Evolutionary conservation across 2,888 invertebrate genomes (phyloP).

Genomic region (Eupithecia centaureata): DNA sequence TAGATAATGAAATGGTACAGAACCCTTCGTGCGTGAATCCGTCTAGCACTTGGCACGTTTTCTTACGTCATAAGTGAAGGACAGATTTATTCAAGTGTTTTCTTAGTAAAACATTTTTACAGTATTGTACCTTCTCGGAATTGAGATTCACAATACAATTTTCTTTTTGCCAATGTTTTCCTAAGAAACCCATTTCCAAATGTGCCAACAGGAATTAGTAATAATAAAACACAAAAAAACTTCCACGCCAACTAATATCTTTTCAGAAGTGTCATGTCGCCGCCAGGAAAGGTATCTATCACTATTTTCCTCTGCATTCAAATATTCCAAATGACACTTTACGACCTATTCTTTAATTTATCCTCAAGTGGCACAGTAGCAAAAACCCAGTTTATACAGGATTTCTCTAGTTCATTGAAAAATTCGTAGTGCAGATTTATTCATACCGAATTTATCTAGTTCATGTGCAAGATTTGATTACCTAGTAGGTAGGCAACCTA

Average conservation of each 20-base stretch:
- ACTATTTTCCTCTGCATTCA: neutral
- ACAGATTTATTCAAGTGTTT: too few species aligned
- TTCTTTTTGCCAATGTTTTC: neutral
- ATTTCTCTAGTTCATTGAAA: neutral
- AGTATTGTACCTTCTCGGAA: neutral
- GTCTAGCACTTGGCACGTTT: too few species aligned
- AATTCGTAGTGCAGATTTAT: neutral
- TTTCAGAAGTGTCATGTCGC: constrained; percentile 14
- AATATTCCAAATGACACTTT: neutral
- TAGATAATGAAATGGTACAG: too few species aligned
- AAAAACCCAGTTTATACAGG: neutral
- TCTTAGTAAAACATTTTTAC: neutral
- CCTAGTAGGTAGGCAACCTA: neutral
- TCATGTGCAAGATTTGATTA: neutral
- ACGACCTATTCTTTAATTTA: neutral
- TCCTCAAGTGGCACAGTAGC: neutral
- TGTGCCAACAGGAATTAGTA: constrained; percentile 13
- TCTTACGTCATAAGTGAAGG: too few species aligned
- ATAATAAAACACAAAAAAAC: neutral
- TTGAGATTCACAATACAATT: neutral
- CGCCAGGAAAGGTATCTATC: neutral
- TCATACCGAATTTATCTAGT: neutral
- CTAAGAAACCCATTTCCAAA: constrained; percentile 7
- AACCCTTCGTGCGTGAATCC: too few species aligned
- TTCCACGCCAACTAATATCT: constrained; percentile 12